Conservation (phyloP, 2,888 invertebrate genomes). For the Serripes groenlandicus region DNA sequence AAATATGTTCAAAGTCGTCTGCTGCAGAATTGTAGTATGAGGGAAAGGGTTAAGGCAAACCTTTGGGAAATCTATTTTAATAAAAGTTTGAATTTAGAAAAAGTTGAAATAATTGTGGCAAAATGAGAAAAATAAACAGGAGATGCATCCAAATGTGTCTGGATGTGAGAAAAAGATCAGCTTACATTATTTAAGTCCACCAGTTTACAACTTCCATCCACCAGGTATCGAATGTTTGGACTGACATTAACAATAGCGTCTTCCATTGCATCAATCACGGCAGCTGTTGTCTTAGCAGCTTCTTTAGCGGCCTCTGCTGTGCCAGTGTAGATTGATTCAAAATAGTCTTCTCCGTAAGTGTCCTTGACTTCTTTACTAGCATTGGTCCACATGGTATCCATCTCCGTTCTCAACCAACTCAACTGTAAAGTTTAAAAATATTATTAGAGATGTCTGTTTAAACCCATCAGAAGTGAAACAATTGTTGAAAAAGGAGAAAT, state of each 20-base stretch:
- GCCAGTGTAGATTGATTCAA: constrained; percentile 58
- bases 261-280: constrained; percentile 78
- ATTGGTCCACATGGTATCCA: constrained; percentile 69
- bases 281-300: constrained; percentile 61
- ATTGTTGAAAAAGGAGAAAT: no score
- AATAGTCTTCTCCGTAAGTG: constrained; percentile 72
- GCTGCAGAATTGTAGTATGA: no score
- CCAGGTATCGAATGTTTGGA: constrained; percentile 73
- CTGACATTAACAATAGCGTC: constrained; percentile 65
- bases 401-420: constrained; percentile 61
- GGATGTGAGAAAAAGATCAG: no score
- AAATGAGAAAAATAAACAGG: no score
- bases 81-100: no score
- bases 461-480: no score
- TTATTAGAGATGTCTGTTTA: no score
- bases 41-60: no score
- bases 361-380: constrained; percentile 71
- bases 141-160: no score
- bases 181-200: constrained; percentile 77
- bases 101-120: no score
- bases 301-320: constrained; percentile 53
- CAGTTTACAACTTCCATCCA: constrained; percentile 73
- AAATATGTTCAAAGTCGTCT: no score
- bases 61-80: no score
- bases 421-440: constrained; percentile 48